Evolutionary conservation across 1,140 invertebrate species (phyloP).

Genomic region (Drosophila kanapiae): DNA sequence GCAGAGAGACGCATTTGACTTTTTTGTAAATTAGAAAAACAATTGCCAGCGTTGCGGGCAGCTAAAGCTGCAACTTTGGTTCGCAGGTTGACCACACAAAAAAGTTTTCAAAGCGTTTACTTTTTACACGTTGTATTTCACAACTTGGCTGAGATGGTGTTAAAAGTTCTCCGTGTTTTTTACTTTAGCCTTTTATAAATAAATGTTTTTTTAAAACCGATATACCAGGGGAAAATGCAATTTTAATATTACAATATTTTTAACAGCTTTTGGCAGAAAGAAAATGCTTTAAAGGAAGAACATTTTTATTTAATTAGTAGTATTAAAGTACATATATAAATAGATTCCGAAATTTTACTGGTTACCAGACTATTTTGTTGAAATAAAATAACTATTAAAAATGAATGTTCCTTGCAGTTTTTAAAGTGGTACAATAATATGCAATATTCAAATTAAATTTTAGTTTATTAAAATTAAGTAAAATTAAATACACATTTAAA

Average conservation of each 20-base stretch:
- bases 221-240: neutral
- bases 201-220: constrained; percentile 24
- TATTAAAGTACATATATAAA: too few species aligned
- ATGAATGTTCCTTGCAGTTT: too few species aligned
- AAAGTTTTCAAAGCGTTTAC: constrained; percentile 35
- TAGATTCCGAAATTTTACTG: too few species aligned
- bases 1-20: constrained; percentile 41
- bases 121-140: constrained; percentile 39
- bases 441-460: too few species aligned
- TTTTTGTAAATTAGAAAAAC: constrained; percentile 54
- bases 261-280: neutral
- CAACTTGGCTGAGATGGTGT: constrained; percentile 32
- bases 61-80: constrained; percentile 45
- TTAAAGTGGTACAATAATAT: too few species aligned
- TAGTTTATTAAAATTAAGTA: too few species aligned
- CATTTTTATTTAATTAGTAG: too few species aligned
- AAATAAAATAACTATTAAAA: too few species aligned
- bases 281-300: too few species aligned
- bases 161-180: constrained; percentile 31
- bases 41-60: constrained; percentile 42
- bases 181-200: constrained; percentile 16
- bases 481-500: too few species aligned
- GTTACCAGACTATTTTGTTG: too few species aligned
- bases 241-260: neutral
- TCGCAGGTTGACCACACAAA: constrained; percentile 48